These are phyloP conservation scores for Lutjanus argentimaculatus DNA, from an alignment of 2,797 vertebrate genomes.

Conservation along the genomic window DNA sequence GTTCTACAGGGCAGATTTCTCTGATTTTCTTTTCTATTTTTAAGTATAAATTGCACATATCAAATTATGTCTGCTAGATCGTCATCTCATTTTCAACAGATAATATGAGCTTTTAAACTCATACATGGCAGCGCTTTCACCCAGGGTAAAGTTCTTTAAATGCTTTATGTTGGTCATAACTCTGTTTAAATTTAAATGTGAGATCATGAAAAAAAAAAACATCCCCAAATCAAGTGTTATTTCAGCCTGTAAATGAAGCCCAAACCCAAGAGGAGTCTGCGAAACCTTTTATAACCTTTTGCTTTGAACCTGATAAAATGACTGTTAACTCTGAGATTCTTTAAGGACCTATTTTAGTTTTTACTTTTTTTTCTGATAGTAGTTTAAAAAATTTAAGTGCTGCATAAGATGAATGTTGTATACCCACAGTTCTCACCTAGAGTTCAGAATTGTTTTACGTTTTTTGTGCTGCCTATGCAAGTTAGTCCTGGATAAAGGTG, in stretches of 20 bases:
- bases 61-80: constrained; percentile 11
- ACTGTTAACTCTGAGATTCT: constrained; percentile 34
- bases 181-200: constrained; percentile 10
- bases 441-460: constrained; percentile 40
- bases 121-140: constrained; percentile 42
- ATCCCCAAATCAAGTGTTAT: constrained; percentile 25
- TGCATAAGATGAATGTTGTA: constrained; percentile 42
- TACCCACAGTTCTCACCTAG: constrained; percentile 14
- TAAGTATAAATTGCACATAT: constrained; percentile 58
- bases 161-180: constrained; percentile 1
- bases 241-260: constrained; percentile 13
- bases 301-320: constrained; percentile 42
- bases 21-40: constrained; percentile 25
- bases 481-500: constrained; percentile 74
- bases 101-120: constrained; percentile 16
- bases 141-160: constrained; percentile 17
- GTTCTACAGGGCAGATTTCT: constrained; percentile 23
- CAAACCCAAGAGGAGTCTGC: background rate
- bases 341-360: constrained; percentile 59
- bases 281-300: constrained; percentile 27
- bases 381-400: constrained; percentile 45
- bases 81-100: constrained; percentile 40
- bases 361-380: constrained; percentile 40
- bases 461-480: constrained; percentile 92
- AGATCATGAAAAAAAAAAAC: constrained; percentile 2